A percentile compares a stretch with the other conserved stretches of the same genome.
phyloP scores from a whole-genome alignment of 1,140 invertebrate genomes.

The Aphelenchoides besseyi region DNA sequence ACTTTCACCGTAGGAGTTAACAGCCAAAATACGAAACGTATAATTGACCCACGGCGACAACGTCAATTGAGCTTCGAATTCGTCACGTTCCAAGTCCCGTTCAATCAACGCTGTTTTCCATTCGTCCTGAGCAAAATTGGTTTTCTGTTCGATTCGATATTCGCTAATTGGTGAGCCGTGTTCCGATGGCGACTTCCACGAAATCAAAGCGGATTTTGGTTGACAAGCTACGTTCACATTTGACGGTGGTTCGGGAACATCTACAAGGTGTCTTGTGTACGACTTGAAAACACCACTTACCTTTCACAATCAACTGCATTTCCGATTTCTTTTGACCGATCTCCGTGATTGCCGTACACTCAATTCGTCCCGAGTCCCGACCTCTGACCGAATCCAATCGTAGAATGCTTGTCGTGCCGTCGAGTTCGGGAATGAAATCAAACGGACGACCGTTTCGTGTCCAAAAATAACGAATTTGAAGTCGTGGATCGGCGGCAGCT shows the following conservation, averaged over 20 bases:
- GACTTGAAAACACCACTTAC: slow-evolving; percentile 27
- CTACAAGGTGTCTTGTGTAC: slow-evolving; percentile 69
- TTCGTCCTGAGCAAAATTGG: slow-evolving; percentile 82
- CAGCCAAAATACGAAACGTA: slow-evolving; percentile 87
- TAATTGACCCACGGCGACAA: slow-evolving; percentile 72
- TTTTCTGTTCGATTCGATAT: slow-evolving; percentile 89
- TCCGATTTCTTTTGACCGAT: slow-evolving; percentile 78
- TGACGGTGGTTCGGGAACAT: slow-evolving; percentile 83
- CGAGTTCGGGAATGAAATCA: slow-evolving; percentile 64
- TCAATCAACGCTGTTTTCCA: slow-evolving; percentile 77
- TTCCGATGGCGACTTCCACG: slow-evolving; percentile 83
- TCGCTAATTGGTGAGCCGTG: slow-evolving; percentile 87
- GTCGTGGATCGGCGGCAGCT: slow-evolving; percentile 77
- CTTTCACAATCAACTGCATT: slow-evolving; percentile 64
- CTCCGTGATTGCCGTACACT: slow-evolving; percentile 85
- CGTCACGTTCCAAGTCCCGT: slow-evolving; percentile 39
- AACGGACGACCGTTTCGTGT: slow-evolving; percentile 77
- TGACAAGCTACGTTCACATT: slow-evolving; percentile 69
- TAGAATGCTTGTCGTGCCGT: slow-evolving; percentile 76
- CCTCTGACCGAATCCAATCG: slow-evolving; percentile 88
- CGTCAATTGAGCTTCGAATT: slow-evolving; percentile 52
- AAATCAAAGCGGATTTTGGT: slow-evolving; percentile 71
- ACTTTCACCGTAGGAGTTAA: slow-evolving; percentile 87
- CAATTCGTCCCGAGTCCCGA: slow-evolving; percentile 88
- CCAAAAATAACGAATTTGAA: slow-evolving; percentile 81